A percentile compares a stretch with the other conserved stretches of the same genome.
Conservation (phyloP, 2,888 invertebrate genomes). For the Agrochola circellaris region DNA sequence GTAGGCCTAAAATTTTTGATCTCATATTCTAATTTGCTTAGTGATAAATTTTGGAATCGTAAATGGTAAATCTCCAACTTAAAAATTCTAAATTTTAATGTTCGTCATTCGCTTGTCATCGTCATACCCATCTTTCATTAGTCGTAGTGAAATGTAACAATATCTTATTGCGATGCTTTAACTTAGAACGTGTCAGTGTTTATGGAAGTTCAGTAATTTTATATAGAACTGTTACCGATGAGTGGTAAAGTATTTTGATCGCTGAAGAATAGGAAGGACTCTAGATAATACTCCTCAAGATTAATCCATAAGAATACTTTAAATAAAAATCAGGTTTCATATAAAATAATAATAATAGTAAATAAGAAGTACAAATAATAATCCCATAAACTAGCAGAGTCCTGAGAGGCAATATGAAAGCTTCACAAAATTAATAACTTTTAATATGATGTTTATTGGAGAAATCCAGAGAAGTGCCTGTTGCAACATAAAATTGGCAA, state of each 20-base stretch:
- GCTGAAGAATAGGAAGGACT: constrained; percentile 79
- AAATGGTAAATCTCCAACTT: constrained; percentile 85
- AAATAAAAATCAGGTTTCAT: constrained; percentile 78
- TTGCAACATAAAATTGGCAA: constrained; percentile 90
- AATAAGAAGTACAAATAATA: constrained; percentile 85
- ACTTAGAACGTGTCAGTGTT: constrained; percentile 88
- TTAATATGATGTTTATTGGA: constrained; percentile 90
- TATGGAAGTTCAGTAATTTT: constrained; percentile 87
- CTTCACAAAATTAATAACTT: constrained; percentile 87
- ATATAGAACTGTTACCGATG: constrained; percentile 85
- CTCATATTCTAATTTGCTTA: constrained; percentile 91
- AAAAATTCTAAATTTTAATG: constrained; percentile 89
- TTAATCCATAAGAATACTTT: constrained; percentile 82
- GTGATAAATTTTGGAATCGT: constrained; percentile 88
- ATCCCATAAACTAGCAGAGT: constrained; percentile 81
- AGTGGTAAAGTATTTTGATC: constrained; percentile 84
- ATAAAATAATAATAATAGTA: constrained; percentile 81
- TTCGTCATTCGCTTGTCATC: constrained; percentile 85
- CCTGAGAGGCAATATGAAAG: constrained; percentile 86
- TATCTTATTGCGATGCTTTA: constrained; percentile 91
- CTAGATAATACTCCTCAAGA: constrained; percentile 80
- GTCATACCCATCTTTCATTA: constrained; percentile 80
- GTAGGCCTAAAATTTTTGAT: constrained; percentile 91
- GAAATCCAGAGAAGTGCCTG: constrained; percentile 91
- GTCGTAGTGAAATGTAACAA: constrained; percentile 88